phyloP scores from a whole-genome alignment of 2,113 vertebrate genomes.

The Rostratula benghalensis region DNA sequence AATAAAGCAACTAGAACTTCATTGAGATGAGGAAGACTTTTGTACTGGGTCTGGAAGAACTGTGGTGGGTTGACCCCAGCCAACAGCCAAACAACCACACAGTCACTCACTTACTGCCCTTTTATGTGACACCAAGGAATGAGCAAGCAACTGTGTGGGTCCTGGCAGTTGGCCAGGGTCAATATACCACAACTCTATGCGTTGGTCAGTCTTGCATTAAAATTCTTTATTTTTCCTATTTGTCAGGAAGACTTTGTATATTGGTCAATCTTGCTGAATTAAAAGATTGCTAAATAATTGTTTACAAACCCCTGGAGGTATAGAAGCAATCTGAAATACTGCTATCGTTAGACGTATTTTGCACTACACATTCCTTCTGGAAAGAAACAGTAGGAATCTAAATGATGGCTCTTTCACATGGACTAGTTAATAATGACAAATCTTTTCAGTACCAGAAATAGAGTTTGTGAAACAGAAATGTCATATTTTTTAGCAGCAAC shows the following conservation, averaged over 20 bases:
- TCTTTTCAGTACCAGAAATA: background rate
- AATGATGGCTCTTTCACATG: background rate
- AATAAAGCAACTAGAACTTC: background rate
- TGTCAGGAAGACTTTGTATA: background rate
- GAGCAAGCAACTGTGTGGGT: background rate
- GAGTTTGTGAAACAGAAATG: background rate
- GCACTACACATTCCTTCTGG: background rate
- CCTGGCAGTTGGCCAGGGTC: background rate
- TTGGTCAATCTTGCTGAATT: background rate
- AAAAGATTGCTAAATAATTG: background rate
- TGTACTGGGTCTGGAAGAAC: background rate
- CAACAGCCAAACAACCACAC: background rate
- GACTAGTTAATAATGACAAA: background rate
- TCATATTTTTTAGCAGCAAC: background rate
- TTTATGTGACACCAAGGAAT: background rate
- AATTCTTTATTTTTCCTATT: background rate
- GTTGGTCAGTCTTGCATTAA: background rate
- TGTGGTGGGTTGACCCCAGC: background rate
- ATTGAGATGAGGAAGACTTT: background rate
- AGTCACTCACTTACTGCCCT: rapidly evolving
- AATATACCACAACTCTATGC: background rate
- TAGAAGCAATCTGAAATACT: background rate
- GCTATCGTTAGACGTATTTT: background rate
- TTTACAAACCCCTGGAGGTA: background rate
- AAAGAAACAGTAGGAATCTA: background rate